A percentile compares a stretch with the other conserved stretches of the same genome.
Evolutionary conservation across 2,113 vertebrate genomes (phyloP).

Genomic region (Coreoperca whiteheadi): DNA sequence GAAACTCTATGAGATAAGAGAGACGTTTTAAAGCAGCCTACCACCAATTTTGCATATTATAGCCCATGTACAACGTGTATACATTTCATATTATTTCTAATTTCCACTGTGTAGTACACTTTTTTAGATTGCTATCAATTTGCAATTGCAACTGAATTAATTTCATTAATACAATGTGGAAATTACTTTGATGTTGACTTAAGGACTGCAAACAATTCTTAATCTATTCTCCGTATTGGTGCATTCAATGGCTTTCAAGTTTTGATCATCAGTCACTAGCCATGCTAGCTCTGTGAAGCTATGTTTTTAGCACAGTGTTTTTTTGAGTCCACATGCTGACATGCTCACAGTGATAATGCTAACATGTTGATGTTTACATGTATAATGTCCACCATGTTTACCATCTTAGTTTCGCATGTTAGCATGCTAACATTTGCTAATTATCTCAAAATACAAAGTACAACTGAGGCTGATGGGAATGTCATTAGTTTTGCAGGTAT

Average conservation of each 20-base stretch:
- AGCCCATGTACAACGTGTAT: neutral
- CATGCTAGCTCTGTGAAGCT: neutral
- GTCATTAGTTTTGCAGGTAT: neutral
- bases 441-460: too few species aligned
- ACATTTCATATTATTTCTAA: neutral
- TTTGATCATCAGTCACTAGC: neutral
- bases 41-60: neutral
- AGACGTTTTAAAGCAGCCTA: neutral
- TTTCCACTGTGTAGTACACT: neutral
- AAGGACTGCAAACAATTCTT: neutral
- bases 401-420: too few species aligned
- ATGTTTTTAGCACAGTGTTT: neutral
- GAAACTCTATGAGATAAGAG: neutral
- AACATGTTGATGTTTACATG: neutral
- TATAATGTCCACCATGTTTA: too few species aligned
- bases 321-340: neutral
- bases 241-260: neutral
- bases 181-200: neutral
- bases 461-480: neutral
- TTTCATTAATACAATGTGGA: neutral
- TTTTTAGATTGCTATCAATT: neutral
- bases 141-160: too few species aligned
- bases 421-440: too few species aligned
- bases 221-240: neutral
- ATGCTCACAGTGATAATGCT: neutral